Percentiles rank a stretch among this genome's conserved stretches.
These are phyloP conservation scores for Phataginus tetradactyla DNA, from an alignment of 2,797 vertebrate species.

Conservation along the genomic window DNA sequence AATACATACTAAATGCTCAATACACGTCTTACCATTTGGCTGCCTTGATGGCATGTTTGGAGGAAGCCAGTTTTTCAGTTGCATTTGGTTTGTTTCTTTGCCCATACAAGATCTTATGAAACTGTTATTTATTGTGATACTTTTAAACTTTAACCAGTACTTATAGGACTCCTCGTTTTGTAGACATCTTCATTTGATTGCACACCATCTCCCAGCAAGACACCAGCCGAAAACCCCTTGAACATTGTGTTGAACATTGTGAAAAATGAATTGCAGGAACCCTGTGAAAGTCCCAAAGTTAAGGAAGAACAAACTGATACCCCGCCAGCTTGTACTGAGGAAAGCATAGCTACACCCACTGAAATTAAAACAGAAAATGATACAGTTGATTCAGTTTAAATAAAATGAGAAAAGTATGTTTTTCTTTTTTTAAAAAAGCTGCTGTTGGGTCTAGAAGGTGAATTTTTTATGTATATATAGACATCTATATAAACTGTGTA, in stretches of 20 bases:
- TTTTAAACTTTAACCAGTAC: conserved; percentile 51
- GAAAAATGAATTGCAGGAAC: conserved; percentile 90
- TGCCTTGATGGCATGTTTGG: conserved; percentile 35
- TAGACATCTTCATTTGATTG: conserved; percentile 95
- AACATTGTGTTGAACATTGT: conserved; percentile 91
- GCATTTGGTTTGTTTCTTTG: conserved; percentile 6
- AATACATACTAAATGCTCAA: background rate
- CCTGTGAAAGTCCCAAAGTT: conserved; percentile 88
- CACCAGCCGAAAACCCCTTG: conserved; percentile 94
- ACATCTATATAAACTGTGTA: conserved; percentile 85
- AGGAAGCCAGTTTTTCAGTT: background rate
- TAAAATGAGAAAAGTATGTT: conserved; percentile 82
- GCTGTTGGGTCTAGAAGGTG: conserved; percentile 86
- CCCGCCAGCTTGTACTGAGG: conserved; percentile 85
- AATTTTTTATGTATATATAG: conserved; percentile 89
- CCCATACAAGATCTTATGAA: conserved; percentile 13
- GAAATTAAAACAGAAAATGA: conserved; percentile 90
- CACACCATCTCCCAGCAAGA: conserved; percentile 96
- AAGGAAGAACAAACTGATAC: conserved; percentile 91
- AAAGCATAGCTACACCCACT: conserved; percentile 86
- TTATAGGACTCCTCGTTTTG: conserved; percentile 71
- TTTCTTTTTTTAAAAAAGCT: conserved; percentile 84
- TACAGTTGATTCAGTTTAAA: conserved; percentile 88
- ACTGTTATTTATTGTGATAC: conserved; percentile 42
- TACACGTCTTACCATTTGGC: background rate